Evolutionary conservation across 2,888 invertebrate genomes (phyloP).

Genomic region (Agrenia bidenticulata): DNA sequence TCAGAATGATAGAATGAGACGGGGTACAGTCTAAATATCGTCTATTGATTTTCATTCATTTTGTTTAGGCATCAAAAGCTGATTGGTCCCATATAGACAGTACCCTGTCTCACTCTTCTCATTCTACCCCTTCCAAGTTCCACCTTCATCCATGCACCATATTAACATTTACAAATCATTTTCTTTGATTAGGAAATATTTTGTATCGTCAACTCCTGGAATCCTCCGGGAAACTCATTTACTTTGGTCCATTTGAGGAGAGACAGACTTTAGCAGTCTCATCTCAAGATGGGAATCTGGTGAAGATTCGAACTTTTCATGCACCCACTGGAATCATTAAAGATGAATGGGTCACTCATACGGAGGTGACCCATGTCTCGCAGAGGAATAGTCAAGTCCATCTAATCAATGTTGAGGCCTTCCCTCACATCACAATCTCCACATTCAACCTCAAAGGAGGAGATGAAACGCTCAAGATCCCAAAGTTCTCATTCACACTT

Average conservation of each 20-base stretch:
- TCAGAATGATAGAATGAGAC: no score
- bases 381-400: conserved; percentile 30
- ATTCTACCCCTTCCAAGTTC: no score
- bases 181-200: conserved; percentile 64
- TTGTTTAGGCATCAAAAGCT: conserved; percentile 74
- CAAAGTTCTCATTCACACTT: neutral
- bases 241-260: conserved; percentile 54
- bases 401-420: conserved; percentile 22
- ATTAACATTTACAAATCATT: neutral
- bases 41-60: neutral
- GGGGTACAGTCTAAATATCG: no score
- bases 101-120: no score
- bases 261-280: conserved; percentile 67
- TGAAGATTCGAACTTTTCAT: conserved; percentile 76
- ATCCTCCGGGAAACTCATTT: conserved; percentile 51
- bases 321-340: conserved; percentile 64
- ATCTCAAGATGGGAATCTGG: conserved; percentile 64
- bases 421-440: conserved; percentile 15
- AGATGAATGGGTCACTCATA: conserved; percentile 52
- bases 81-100: conserved; percentile 72
- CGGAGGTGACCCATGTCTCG: conserved; percentile 31
- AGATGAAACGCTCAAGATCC: conserved; percentile 1
- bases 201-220: conserved; percentile 84
- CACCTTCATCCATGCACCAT: no score
- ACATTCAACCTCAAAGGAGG: conserved; percentile 26